Conservation (phyloP, 2,888 invertebrate species). For the Tubulanus polymorphus region DNA sequence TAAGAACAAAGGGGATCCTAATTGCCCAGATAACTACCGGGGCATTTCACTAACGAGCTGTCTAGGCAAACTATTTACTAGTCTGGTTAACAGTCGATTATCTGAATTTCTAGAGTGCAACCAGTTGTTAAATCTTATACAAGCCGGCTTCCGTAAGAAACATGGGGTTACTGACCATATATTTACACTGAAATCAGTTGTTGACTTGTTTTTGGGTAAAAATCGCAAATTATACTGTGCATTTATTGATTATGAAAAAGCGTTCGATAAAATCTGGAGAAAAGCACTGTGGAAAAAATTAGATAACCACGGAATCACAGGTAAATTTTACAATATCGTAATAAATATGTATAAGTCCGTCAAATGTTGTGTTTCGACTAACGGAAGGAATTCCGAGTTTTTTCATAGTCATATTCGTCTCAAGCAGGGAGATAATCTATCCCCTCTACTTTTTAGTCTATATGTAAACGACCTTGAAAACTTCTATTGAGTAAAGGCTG, state of each 20-base stretch:
- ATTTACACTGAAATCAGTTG: constrained; percentile 14
- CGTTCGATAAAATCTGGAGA: constrained; percentile 16
- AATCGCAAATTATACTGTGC: constrained; percentile 12
- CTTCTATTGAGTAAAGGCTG: no score
- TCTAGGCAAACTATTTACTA: constrained; percentile 17
- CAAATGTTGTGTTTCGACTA: constrained; percentile 12
- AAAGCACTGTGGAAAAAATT: constrained; percentile 16
- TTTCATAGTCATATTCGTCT: constrained; percentile 4
- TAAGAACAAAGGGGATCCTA: constrained; percentile 15
- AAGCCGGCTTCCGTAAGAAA: constrained; percentile 17
- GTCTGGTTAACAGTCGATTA: constrained; percentile 17
- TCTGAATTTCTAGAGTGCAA: constrained; percentile 9
- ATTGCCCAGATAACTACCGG: constrained; percentile 16
- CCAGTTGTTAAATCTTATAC: constrained; percentile 15
- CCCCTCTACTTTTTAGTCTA: background rate
- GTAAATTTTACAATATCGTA: constrained; percentile 4
- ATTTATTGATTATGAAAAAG: constrained; percentile 15
- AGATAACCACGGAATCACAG: background rate
- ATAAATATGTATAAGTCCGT: constrained; percentile 1
- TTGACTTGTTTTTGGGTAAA: constrained; percentile 12
- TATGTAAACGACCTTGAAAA: background rate
- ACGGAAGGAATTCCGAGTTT: constrained; percentile 9
- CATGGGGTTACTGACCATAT: constrained; percentile 16
- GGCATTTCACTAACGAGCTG: constrained; percentile 16
- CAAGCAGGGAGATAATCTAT: background rate